Conservation (phyloP, 2,113 vertebrate species). For the Siniperca chuatsi region DNA sequence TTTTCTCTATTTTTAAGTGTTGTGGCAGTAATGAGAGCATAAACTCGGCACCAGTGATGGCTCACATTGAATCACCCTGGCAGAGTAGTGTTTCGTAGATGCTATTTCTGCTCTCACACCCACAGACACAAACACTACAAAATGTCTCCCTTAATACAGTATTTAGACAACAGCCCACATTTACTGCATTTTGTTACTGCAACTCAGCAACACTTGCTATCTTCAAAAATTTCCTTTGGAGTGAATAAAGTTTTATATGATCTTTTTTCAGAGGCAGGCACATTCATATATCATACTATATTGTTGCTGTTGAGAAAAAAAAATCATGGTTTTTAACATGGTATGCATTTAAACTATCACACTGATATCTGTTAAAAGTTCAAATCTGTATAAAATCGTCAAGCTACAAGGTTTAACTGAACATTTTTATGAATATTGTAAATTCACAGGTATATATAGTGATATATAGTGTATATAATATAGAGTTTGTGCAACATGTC, state of each 20-base stretch:
- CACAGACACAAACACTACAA: not conserved
- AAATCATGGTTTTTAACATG: not conserved
- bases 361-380: too few species aligned
- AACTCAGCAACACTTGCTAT: not conserved
- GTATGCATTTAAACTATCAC: not conserved
- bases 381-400: too few species aligned
- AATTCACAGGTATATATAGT: not conserved
- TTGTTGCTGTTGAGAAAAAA: not conserved
- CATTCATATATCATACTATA: not conserved
- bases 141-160: not conserved
- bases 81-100: constrained; percentile 8
- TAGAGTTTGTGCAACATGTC: not conserved
- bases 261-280: not conserved
- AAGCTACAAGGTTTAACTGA: not conserved
- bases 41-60: not conserved
- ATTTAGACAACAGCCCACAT: not conserved
- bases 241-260: too few species aligned
- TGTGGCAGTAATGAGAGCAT: not conserved
- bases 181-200: not conserved
- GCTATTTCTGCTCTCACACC: not conserved
- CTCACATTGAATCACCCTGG: constrained; percentile 1
- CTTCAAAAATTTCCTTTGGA: not conserved
- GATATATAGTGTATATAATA: not conserved
- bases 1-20: not conserved
- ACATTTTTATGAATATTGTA: not conserved